A percentile compares a stretch with the other conserved stretches of the same genome.
Conservation (phyloP, 2,797 vertebrate species). For the Spea hammondii region DNA sequence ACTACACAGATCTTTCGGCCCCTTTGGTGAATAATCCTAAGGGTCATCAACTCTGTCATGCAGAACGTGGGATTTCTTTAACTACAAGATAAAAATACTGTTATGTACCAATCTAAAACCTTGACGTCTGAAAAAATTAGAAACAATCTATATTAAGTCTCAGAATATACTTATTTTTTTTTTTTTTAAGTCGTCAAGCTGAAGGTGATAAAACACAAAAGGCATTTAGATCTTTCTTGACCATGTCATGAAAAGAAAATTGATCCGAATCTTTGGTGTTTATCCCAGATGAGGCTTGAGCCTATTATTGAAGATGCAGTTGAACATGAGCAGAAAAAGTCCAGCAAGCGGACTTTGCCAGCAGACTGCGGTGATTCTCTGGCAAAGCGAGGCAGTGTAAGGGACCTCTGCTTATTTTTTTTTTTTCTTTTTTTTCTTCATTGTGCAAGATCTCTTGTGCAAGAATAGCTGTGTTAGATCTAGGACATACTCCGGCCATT, state of each 20-base stretch:
- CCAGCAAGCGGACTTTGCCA: constrained; percentile 97
- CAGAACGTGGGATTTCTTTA: no score
- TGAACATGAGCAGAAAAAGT: constrained; percentile 95
- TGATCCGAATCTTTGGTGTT: constrained; percentile 83
- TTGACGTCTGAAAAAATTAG: no score
- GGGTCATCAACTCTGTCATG: no score
- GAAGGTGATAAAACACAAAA: constrained; percentile 45
- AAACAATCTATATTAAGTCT: no score
- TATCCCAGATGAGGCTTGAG: constrained; percentile 93
- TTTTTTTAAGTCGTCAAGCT: constrained; percentile 1
- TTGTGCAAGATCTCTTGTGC: constrained; percentile 2
- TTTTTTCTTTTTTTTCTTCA: not conserved
- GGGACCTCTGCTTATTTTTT: constrained; percentile 7
- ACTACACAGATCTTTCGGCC: no score
- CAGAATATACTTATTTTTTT: no score
- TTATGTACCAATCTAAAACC: no score
- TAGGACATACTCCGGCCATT: not conserved
- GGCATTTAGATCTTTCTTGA: constrained; percentile 71
- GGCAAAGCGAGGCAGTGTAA: constrained; percentile 98
- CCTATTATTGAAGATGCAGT: constrained; percentile 96
- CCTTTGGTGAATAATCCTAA: no score
- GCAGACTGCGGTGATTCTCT: constrained; percentile 98
- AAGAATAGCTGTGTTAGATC: constrained; percentile 3
- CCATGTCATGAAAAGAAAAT: constrained; percentile 76
- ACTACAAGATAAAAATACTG: no score